phyloP scores from a whole-genome alignment of 2,113 vertebrate species.

The Rana temporaria region DNA sequence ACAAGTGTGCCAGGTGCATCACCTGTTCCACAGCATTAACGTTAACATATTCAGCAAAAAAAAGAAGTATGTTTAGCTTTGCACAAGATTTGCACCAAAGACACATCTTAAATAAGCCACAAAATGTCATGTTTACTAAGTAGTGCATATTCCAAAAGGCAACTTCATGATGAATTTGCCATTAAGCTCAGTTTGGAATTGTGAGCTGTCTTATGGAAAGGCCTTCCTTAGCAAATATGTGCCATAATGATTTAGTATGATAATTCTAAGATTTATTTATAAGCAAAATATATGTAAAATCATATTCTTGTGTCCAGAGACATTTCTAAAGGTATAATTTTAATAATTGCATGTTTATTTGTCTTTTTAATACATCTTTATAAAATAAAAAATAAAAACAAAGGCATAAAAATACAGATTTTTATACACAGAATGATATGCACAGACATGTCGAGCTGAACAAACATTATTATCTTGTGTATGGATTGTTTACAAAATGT shows the following conservation, averaged over 20 bases:
- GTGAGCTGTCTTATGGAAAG: conserved; percentile 2
- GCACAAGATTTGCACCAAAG: conserved; percentile 23
- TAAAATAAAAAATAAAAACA: conserved; percentile 67
- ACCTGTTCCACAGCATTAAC: too few species aligned
- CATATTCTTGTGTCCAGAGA: conserved; percentile 38
- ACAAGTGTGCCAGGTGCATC: too few species aligned
- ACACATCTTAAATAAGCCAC: conserved; percentile 5
- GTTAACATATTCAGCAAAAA: background rate
- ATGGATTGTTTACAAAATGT: conserved; percentile 59
- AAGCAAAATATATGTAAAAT: conserved; percentile 13
- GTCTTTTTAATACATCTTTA: conserved; percentile 51
- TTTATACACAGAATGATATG: conserved; percentile 57
- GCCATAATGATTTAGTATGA: conserved; percentile 16
- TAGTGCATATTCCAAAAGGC: conserved; percentile 14
- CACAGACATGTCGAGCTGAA: conserved; percentile 63
- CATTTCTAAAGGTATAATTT: conserved; percentile 35
- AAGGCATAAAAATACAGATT: conserved; percentile 63
- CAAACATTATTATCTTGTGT: conserved; percentile 33
- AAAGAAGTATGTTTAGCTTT: background rate
- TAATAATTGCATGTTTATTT: conserved; percentile 33
- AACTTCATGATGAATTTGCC: background rate
- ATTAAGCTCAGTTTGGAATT: background rate
- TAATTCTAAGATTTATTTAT: conserved; percentile 22
- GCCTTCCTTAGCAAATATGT: conserved; percentile 31
- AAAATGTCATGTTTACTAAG: conserved; percentile 33